These are phyloP conservation scores for Pomacea maculata DNA, from an alignment of 1,140 invertebrate species.

Conservation along the genomic window DNA sequence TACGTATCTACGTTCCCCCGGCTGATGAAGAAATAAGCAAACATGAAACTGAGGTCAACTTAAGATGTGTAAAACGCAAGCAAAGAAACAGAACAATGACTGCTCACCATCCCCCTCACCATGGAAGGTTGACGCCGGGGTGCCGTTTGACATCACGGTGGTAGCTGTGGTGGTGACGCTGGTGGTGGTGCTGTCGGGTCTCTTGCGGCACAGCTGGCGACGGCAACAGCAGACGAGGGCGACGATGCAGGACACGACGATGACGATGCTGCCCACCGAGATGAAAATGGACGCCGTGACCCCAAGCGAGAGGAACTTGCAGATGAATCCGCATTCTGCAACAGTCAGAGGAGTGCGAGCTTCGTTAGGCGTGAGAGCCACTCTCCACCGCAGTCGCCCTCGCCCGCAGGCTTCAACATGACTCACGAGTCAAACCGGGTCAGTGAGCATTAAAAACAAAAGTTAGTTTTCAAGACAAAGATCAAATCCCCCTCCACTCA, in stretches of 20 bases:
- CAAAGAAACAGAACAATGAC: conserved; percentile 1
- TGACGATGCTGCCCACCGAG: conserved; percentile 55
- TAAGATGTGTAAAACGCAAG: too few species aligned
- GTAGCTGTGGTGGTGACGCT: conserved; percentile 23
- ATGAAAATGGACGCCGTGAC: conserved; percentile 57
- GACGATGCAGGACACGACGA: conserved; percentile 49
- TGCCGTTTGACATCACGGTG: conserved; percentile 18
- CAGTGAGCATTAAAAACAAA: too few species aligned
- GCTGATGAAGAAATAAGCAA: too few species aligned
- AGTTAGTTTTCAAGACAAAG: too few species aligned
- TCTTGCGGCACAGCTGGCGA: conserved; percentile 44
- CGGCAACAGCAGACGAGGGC: conserved; percentile 52
- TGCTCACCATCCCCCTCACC: conserved; percentile 21
- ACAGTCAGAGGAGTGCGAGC: neutral
- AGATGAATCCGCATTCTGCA: conserved; percentile 48
- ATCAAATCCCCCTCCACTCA: too few species aligned
- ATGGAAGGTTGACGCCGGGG: conserved; percentile 16
- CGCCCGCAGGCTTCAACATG: too few species aligned
- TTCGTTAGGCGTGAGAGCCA: too few species aligned
- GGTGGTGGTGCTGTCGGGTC: conserved; percentile 31
- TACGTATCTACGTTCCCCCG: too few species aligned
- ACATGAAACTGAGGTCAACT: too few species aligned
- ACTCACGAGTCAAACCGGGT: too few species aligned
- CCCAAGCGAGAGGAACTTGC: conserved; percentile 50
- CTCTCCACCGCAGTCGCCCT: too few species aligned